These are phyloP conservation scores for Amyelois transitella DNA, from an alignment of 1,140 invertebrate genomes.

Conservation along the genomic window DNA sequence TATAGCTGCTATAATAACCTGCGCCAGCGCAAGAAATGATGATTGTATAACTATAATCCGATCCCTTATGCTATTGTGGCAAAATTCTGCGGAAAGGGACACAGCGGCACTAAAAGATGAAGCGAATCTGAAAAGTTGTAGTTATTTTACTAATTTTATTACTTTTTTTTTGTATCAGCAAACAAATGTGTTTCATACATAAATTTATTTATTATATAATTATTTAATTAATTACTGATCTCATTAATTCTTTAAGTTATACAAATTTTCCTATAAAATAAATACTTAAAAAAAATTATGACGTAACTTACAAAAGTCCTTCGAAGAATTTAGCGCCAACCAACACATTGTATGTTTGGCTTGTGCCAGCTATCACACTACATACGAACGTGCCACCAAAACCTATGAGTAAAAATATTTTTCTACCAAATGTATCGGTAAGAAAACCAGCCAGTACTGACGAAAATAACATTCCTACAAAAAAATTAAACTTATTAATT, in stretches of 20 bases:
- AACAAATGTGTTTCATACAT: too few relatives aligned
- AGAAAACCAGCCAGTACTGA: slow-evolving; percentile 86
- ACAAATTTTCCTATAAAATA: too few relatives aligned
- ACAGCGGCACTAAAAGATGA: slow-evolving; percentile 31
- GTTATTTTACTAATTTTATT: background rate
- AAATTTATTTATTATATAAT: too few relatives aligned
- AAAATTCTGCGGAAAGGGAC: slow-evolving; percentile 34
- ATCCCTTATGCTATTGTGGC: slow-evolving; percentile 34
- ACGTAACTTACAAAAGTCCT: slow-evolving; percentile 86
- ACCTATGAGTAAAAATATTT: slow-evolving; percentile 79
- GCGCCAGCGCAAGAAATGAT: slow-evolving; percentile 24
- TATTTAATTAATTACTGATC: too few relatives aligned
- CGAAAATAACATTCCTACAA: slow-evolving; percentile 84
- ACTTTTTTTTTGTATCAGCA: background rate
- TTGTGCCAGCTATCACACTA: slow-evolving; percentile 78
- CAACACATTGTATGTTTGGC: slow-evolving; percentile 80
- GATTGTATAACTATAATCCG: slow-evolving; percentile 30
- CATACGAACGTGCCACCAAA: slow-evolving; percentile 80
- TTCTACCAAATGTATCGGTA: slow-evolving; percentile 84
- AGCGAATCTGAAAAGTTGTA: slow-evolving; percentile 28
- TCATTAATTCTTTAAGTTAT: too few relatives aligned
- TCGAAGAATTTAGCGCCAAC: slow-evolving; percentile 82
- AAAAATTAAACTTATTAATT: too few relatives aligned
- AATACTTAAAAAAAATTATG: too few relatives aligned
- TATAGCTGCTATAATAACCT: slow-evolving; percentile 25